Conservation (phyloP, 30 jellyfish, hydroid and myxozoan genomes). For the Hydra vulgaris region DNA sequence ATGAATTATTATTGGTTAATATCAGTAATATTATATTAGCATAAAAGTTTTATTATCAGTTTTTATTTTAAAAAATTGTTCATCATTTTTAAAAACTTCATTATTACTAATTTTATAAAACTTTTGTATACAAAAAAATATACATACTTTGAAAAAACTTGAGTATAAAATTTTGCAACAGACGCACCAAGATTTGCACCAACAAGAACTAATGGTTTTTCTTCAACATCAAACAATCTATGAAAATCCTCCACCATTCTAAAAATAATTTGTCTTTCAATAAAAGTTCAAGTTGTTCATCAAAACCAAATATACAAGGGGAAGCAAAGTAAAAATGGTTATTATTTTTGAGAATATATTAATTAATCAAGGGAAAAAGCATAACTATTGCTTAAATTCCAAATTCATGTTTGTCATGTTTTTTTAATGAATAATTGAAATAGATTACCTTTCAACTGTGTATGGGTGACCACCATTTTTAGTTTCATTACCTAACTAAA, state of each 20-base stretch:
- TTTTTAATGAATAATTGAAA: too few relatives aligned
- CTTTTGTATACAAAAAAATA: background rate
- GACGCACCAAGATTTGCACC: constrained; percentile 90
- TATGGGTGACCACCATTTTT: constrained; percentile 36
- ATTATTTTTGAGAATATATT: too few relatives aligned
- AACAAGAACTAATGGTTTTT: constrained; percentile 58
- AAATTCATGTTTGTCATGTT: too few relatives aligned
- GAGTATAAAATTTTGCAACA: constrained; percentile 57
- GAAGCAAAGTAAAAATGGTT: too few relatives aligned
- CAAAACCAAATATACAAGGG: too few relatives aligned
- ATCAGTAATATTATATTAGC: background rate
- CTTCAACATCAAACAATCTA: constrained; percentile 41
- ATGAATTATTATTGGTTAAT: background rate
- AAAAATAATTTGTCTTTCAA: background rate
- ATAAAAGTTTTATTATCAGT: background rate
- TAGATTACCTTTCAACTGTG: constrained; percentile 55
- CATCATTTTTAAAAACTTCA: too few relatives aligned
- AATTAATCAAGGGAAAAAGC: too few relatives aligned
- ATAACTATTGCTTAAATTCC: too few relatives aligned
- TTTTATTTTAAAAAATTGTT: background rate
- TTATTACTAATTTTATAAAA: too few relatives aligned
- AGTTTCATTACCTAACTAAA: constrained; percentile 22
- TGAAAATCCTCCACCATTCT: constrained; percentile 80
- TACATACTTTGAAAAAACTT: constrained; percentile 61
- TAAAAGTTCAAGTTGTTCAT: background rate